These are phyloP conservation scores for Lepidocolaptes lacrymiger DNA, from an alignment of 2,797 vertebrate genomes.

Conservation along the genomic window DNA sequence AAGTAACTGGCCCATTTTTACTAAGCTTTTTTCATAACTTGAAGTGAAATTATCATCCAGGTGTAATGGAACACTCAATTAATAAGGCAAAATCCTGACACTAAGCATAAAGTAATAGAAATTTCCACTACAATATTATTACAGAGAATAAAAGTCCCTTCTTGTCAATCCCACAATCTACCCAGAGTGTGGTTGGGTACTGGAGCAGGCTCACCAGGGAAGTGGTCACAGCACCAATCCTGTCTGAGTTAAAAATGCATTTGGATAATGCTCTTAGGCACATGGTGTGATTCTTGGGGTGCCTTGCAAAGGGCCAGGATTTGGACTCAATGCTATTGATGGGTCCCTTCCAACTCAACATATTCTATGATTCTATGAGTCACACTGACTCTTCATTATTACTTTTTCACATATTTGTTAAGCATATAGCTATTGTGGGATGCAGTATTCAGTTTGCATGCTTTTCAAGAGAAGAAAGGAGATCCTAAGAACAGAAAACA, in stretches of 20 bases:
- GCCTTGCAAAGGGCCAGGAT: neutral
- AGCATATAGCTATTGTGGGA: neutral
- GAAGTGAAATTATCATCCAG: neutral
- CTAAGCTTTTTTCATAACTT: neutral
- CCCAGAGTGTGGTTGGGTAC: neutral
- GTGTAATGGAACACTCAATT: neutral
- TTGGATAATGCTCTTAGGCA: neutral
- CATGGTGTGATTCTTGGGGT: neutral
- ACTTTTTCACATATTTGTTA: neutral
- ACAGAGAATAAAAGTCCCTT: neutral
- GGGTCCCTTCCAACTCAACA: neutral
- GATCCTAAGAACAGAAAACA: neutral
- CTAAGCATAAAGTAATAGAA: neutral
- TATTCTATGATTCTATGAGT: neutral
- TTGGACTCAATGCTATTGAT: neutral
- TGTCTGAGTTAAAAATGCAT: neutral
- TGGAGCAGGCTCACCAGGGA: neutral
- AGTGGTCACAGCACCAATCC: neutral
- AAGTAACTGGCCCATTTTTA: neutral
- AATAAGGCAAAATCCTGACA: neutral
- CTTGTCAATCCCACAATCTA: neutral
- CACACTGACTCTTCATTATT: neutral
- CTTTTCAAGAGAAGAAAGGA: neutral
- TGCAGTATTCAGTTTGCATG: neutral
- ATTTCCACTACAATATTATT: neutral